A percentile compares a stretch with the other conserved stretches of the same genome.
Evolutionary conservation across 2,113 vertebrate genomes (phyloP).

Genomic region (Aphyosemion australe): DNA sequence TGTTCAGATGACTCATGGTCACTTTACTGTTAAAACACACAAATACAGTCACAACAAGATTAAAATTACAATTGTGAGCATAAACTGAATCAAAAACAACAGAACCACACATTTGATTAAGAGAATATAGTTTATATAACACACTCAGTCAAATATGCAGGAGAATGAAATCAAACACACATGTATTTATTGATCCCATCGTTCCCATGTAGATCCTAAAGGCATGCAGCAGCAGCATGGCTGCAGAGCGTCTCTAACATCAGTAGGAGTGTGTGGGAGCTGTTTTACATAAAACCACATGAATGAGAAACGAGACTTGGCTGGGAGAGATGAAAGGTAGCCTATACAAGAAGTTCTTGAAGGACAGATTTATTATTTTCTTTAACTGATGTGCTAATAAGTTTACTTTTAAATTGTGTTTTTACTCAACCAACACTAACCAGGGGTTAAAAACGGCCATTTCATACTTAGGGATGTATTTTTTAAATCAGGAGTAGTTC

Average conservation of each 20-base stretch:
- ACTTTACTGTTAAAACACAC: background rate
- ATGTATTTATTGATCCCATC: too few species aligned
- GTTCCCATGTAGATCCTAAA: constrained; percentile 14
- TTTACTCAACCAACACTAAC: background rate
- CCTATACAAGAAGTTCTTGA: too few species aligned
- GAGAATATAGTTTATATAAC: constrained; percentile 23
- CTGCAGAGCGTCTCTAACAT: constrained; percentile 16
- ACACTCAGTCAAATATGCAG: background rate
- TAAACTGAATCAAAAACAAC: background rate
- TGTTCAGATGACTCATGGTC: background rate
- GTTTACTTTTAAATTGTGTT: too few species aligned
- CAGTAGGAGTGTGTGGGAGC: constrained; percentile 51
- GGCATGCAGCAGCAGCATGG: constrained; percentile 11
- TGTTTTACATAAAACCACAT: constrained; percentile 62
- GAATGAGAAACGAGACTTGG: constrained; percentile 22
- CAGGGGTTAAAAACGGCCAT: too few species aligned
- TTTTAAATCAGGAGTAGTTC: constrained; percentile 26
- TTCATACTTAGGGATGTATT: too few species aligned
- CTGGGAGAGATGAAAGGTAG: constrained; percentile 5
- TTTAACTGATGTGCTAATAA: too few species aligned
- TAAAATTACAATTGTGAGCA: background rate
- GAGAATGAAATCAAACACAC: background rate
- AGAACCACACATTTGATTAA: background rate
- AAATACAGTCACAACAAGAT: background rate
- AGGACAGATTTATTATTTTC: too few species aligned